Evolutionary conservation across 2,888 invertebrate species (phyloP).

Genomic region (Eilema depressum): DNA sequence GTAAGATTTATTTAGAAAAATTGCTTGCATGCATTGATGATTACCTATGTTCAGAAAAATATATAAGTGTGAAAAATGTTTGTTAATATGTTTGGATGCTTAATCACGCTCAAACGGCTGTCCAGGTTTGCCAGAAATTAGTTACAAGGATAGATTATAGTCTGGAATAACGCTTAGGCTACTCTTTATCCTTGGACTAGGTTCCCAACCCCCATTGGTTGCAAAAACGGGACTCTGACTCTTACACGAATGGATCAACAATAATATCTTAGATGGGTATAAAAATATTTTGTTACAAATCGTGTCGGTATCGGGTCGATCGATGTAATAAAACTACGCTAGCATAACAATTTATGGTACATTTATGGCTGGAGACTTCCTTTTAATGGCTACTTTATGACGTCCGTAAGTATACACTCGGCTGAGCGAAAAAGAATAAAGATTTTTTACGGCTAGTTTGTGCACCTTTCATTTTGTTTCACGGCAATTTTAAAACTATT

Average conservation of each 20-base stretch:
- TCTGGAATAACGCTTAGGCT: too few species aligned
- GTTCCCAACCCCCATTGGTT: too few species aligned
- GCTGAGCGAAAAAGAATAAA: constrained; percentile 32
- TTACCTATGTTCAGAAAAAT: too few species aligned
- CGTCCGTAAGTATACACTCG: constrained; percentile 32
- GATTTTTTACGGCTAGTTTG: constrained; percentile 15
- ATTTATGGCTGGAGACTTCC: constrained; percentile 38
- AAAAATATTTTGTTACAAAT: background rate
- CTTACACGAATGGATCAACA: too few species aligned
- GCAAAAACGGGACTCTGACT: too few species aligned
- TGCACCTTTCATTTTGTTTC: background rate
- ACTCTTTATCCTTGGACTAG: too few species aligned
- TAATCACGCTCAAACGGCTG: too few species aligned
- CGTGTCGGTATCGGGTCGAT: constrained; percentile 8
- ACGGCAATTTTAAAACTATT: background rate
- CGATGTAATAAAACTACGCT: background rate
- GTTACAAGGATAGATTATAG: too few species aligned
- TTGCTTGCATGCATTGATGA: too few species aligned
- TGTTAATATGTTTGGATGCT: background rate
- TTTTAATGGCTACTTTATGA: constrained; percentile 49
- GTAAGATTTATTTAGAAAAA: too few species aligned
- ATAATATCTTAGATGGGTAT: too few species aligned
- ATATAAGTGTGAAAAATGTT: background rate
- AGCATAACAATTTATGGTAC: constrained; percentile 44
- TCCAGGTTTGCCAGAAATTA: too few species aligned